These are phyloP conservation scores for Pipa parva DNA, from an alignment of 2,113 vertebrate species.

Conservation along the genomic window DNA sequence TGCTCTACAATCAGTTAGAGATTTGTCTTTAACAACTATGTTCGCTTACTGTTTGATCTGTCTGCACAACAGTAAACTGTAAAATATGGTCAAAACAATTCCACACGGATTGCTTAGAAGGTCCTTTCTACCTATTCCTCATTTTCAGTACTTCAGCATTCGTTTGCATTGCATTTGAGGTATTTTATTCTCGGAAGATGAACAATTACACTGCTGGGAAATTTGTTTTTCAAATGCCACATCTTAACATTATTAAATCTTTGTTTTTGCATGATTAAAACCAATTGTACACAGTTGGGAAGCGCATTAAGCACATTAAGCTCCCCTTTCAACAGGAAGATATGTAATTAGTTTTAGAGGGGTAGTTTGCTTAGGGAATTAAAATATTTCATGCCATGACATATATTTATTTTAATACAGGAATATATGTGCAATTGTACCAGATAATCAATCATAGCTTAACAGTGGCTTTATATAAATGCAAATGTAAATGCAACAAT, in stretches of 20 bases:
- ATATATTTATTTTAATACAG: no score
- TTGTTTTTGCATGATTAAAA: conserved; percentile 23
- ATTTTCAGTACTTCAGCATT: conserved; percentile 35
- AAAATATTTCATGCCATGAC: not conserved
- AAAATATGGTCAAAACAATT: not conserved
- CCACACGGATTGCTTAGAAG: not conserved
- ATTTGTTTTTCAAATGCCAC: conserved; percentile 5
- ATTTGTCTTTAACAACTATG: not conserved
- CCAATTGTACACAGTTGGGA: not conserved
- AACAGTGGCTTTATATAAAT: no score
- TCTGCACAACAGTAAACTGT: not conserved
- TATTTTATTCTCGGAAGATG: not conserved
- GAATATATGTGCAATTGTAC: no score
- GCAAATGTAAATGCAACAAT: no score
- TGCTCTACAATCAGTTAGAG: not conserved
- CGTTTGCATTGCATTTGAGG: not conserved
- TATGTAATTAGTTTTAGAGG: conserved; percentile 3
- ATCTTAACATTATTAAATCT: conserved; percentile 17
- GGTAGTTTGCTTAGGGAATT: not conserved
- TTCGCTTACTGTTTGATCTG: not conserved
- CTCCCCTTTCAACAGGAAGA: not conserved
- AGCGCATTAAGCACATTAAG: conserved; percentile 8
- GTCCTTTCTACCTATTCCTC: conserved; percentile 33
- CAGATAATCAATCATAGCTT: no score
- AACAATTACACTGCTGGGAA: conserved; percentile 16